Conservation (phyloP, 2,888 invertebrate genomes). For the Ochropleura leucogaster region DNA sequence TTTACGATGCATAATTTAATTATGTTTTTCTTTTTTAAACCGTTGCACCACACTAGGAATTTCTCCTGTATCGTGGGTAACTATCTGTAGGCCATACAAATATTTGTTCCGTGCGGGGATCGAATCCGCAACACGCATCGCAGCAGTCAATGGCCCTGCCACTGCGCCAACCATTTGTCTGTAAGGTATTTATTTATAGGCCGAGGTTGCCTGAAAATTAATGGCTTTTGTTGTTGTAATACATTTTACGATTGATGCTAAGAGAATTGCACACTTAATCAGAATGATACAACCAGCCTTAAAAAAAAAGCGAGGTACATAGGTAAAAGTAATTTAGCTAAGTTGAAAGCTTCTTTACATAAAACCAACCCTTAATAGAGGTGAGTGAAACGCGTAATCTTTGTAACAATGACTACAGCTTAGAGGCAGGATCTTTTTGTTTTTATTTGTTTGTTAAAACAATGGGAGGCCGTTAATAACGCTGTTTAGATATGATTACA, state of each 20-base stretch:
- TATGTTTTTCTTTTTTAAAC: too few species aligned
- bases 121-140: too few species aligned
- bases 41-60: too few species aligned
- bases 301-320: slow-evolving; percentile 7
- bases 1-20: too few species aligned
- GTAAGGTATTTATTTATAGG: too few species aligned
- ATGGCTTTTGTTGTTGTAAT: too few species aligned
- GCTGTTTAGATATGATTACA: slow-evolving; percentile 63
- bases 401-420: slow-evolving; percentile 72
- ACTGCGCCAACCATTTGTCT: too few species aligned
- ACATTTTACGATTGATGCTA: background rate
- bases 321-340: slow-evolving; percentile 37
- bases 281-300: background rate
- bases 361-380: slow-evolving; percentile 42
- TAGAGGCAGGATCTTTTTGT: slow-evolving; percentile 64
- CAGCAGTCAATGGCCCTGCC: too few species aligned
- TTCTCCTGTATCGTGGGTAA: too few species aligned
- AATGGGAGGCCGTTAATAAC: slow-evolving; percentile 70
- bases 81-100: too few species aligned
- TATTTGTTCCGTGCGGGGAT: too few species aligned
- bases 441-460: slow-evolving; percentile 70
- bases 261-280: background rate
- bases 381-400: slow-evolving; percentile 77
- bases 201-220: too few species aligned
- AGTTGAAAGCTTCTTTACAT: slow-evolving; percentile 39